Base-by-base conservation (phyloP, 2,888 invertebrate genomes). In the Leucophenga maculata region DNA sequence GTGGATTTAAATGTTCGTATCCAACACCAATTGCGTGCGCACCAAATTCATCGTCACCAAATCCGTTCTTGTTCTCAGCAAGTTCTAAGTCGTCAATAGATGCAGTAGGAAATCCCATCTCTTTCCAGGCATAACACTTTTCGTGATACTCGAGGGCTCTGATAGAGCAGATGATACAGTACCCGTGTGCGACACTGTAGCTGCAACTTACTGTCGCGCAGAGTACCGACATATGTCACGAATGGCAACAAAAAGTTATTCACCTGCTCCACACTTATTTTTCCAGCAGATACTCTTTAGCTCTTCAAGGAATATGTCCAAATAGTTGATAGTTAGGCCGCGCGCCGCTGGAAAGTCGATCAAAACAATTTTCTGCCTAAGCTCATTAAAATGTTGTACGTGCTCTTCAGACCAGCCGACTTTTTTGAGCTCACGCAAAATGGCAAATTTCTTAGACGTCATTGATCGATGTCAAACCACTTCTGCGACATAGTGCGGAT, bases 381-480 rank as follows among this genome's bases (percentile, higher is more conserved):
- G 86, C 11, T 88, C 83, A 67, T 90, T 89, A 72, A 93, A 90
- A 4, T 87, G 78, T 55, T 89, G 86, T 1, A 93, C 86, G 31
- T 88, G 83, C 1, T 90, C 87, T 1, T 87, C 83, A 11, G 90
- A 86, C 90, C 92, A 92, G 9, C 88, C 86, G 67, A 87, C 81
- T 46, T 90, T 87, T 76, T 90, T 89, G 44, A 94, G 84, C 59
- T 91, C 90, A 0, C 90, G 88, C 57, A 96, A 90, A 54, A 91
- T 91, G 77, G 94, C 93, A 88, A 97, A 98, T 88, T 99, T 99
- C 86, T 98, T 81, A 97, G 90, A 65, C 98, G 90, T 88, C 95
- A 95, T 69, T 94, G 93, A 87, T 99, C 98, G 59, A 98, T 93
- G 6, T 95, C 94, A 82, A 92, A 93, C 98, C 98, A 99, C 88